Evolutionary conservation across 1,140 invertebrate genomes (phyloP).

Genomic region (Zaprionus lachaisei): DNA sequence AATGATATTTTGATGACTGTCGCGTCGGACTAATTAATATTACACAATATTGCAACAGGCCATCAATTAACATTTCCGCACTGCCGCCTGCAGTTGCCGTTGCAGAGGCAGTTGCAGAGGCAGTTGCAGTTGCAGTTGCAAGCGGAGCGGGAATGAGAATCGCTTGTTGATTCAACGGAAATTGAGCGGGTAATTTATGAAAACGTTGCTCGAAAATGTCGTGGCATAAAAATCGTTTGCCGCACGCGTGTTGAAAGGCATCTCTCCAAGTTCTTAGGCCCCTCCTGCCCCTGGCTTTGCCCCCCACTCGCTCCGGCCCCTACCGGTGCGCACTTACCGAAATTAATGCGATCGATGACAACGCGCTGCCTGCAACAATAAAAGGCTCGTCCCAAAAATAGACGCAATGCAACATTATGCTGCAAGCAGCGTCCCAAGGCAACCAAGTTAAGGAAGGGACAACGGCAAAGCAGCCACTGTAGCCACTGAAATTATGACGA

Average conservation of each 20-base stretch:
- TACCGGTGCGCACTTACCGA: slow-evolving; percentile 65
- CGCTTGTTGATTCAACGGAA: slow-evolving; percentile 73
- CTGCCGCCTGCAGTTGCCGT: slow-evolving; percentile 5
- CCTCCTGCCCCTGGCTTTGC: not conserved
- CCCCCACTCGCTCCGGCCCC: slow-evolving; percentile 1
- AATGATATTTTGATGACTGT: slow-evolving; percentile 53
- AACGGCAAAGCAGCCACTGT: slow-evolving; percentile 60
- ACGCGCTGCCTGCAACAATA: slow-evolving; percentile 63
- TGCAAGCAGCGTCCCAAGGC: slow-evolving; percentile 11
- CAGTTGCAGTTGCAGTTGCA: not conserved
- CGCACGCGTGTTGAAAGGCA: slow-evolving; percentile 64
- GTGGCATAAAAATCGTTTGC: slow-evolving; percentile 71
- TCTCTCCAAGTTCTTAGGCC: slow-evolving; percentile 30
- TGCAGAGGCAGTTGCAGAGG: not conserved
- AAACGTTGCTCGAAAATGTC: slow-evolving; percentile 70
- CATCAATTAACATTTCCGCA: slow-evolving; percentile 46
- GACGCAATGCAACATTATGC: slow-evolving; percentile 48
- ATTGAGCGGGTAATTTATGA: slow-evolving; percentile 82
- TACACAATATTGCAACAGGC: slow-evolving; percentile 54
- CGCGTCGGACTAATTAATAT: slow-evolving; percentile 60
- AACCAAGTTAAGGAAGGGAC: slow-evolving; percentile 39
- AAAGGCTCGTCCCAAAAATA: slow-evolving; percentile 73
- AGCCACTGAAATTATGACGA: slow-evolving; percentile 71
- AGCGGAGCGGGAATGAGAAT: slow-evolving; percentile 1
- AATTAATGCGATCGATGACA: slow-evolving; percentile 84